phyloP scores from a whole-genome alignment of 2,113 vertebrate species.

The Loxodonta africana region DNA sequence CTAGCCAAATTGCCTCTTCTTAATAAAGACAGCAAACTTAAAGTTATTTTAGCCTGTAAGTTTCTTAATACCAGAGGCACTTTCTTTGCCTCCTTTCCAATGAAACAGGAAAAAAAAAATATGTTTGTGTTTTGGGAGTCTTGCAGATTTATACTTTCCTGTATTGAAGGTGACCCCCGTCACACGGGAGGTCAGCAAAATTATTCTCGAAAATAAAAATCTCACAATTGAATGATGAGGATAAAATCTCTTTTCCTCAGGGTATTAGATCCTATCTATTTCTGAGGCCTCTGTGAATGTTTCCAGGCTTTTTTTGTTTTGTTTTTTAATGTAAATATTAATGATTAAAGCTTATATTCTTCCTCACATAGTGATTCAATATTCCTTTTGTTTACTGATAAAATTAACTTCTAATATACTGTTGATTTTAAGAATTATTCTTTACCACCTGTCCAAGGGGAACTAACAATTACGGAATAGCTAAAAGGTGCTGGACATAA shows the following conservation, averaged over 20 bases:
- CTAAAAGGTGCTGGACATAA: background rate
- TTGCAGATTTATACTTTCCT: background rate
- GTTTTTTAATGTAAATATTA: background rate
- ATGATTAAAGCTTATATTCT: background rate
- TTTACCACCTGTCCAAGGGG: background rate
- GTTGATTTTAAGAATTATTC: background rate
- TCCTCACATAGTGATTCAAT: background rate
- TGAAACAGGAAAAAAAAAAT: background rate
- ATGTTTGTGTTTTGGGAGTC: background rate
- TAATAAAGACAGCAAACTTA: background rate
- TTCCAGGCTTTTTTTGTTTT: background rate
- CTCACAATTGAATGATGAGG: background rate
- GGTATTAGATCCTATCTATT: background rate
- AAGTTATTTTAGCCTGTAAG: background rate
- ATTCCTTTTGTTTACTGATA: background rate
- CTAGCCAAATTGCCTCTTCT: background rate
- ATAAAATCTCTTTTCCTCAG: background rate
- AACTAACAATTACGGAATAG: background rate
- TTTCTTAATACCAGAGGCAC: conserved; percentile 15
- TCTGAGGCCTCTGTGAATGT: background rate
- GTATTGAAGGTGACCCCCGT: background rate
- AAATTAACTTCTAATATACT: background rate
- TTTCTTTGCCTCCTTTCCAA: background rate
- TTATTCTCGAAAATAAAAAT: conserved; percentile 39
- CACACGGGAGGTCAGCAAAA: background rate